Percentiles rank a stretch among this genome's conserved stretches.
Conservation (phyloP, 2,888 invertebrate genomes). For the Syritta pipiens region DNA sequence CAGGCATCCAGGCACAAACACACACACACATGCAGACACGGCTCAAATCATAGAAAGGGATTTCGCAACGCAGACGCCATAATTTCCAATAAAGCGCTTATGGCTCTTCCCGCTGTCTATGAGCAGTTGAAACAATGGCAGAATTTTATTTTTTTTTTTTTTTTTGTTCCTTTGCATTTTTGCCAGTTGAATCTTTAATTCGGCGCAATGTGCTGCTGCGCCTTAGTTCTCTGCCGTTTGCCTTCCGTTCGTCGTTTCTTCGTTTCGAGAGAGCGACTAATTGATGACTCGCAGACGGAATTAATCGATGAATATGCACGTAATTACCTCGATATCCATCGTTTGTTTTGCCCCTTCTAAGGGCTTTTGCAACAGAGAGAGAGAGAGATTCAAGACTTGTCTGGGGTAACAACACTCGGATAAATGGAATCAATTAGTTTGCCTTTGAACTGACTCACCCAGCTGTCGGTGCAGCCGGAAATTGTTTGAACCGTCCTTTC, state of each 20-base stretch:
- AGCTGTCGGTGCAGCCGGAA: constrained; percentile 15
- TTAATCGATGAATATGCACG: constrained; percentile 65
- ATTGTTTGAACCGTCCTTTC: constrained; percentile 3
- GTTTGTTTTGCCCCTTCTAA: constrained; percentile 15
- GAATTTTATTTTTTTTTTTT: constrained; percentile 24
- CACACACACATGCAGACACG: constrained; percentile 10
- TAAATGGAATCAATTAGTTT: constrained; percentile 22
- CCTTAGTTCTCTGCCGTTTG: too few relatives aligned
- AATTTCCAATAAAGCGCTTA: constrained; percentile 69
- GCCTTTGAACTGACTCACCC: constrained; percentile 31
- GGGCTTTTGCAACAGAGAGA: neutral
- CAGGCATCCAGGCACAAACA: constrained; percentile 9
- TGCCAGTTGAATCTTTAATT: constrained; percentile 51
- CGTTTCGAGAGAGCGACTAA: constrained; percentile 53
- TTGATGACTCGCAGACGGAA: constrained; percentile 67
- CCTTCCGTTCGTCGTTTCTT: constrained; percentile 2
- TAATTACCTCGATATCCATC: constrained; percentile 45
- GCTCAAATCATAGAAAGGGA: constrained; percentile 62
- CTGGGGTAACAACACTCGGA: constrained; percentile 17
- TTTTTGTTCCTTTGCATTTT: neutral
- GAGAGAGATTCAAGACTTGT: neutral
- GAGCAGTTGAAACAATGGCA: constrained; percentile 63
- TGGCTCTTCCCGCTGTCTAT: constrained; percentile 34
- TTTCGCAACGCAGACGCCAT: constrained; percentile 69
- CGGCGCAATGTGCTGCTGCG: constrained; percentile 54